Evolutionary conservation across 2,797 vertebrate species (phyloP), one percentile per base, ranked within the genome.

Genomic region (Onychomys leucogaster): DNA sequence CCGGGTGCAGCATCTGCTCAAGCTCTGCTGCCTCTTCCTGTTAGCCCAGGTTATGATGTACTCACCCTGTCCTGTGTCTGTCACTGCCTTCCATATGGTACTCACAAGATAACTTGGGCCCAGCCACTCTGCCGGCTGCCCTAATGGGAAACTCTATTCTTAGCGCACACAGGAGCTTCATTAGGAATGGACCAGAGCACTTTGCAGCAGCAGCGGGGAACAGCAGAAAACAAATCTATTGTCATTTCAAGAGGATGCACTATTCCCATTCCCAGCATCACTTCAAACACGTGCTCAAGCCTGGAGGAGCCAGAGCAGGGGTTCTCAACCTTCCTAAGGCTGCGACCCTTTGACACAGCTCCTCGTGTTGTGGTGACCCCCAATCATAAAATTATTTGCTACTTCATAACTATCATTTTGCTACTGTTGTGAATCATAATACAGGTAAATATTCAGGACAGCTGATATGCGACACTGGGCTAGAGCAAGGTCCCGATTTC

Each of bases 131-230:
- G 82, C 94, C n/a, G n/a, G 21, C 25, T 83, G 61, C 55, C 12
- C 46, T 90, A 90, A 90, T 0, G 23, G 83, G 89, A 95, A 96
- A 89, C 67, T 87, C 81, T 83, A 82, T 95, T 83, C 63, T 94
- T 61, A 69, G n/a, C 43, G 16, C 59, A 49, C 23, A 81, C 34
- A 94, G 92, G 34, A 92, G 37, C 67, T 80, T 96, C 82, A 32
- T 91, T 83, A 97, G 73, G 82, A 91, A 76, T 55, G 94, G 94
- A 89, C 94, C 91, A 77, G 94, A 96, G 76, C 63, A 73, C 75
- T 96, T 91, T 73, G 27, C 57, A 84, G 59, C 78, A 91, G 57
- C 81, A 59, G 73, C 89, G 37, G 43, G 52, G 63, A 89, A 73
- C 59, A 81, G 87, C 5, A 87, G 93, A 94, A 96, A 96, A 76